A percentile compares a stretch with the other conserved stretches of the same genome.
Evolutionary conservation across 2,113 vertebrate species (phyloP).

Genomic region (Pantherophis guttatus): DNA sequence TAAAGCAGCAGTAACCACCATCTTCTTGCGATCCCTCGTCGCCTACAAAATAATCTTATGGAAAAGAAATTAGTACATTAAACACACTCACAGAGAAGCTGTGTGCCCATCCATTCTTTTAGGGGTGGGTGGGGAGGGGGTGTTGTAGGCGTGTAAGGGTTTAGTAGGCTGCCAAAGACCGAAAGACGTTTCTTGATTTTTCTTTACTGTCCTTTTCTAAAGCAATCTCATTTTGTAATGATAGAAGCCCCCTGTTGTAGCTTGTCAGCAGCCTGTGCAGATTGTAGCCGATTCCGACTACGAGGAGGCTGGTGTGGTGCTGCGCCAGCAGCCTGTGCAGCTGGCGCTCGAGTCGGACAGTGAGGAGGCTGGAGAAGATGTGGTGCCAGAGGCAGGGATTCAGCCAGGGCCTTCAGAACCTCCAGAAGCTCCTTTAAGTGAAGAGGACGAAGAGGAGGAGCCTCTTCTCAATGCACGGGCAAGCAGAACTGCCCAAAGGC

Average conservation of each 20-base stretch:
- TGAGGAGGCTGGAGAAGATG: too few species aligned
- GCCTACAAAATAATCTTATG: slow-evolving; percentile 51
- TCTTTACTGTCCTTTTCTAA: slow-evolving; percentile 39
- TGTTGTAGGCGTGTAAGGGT: not conserved
- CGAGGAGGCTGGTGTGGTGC: too few species aligned
- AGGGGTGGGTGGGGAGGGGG: not conserved
- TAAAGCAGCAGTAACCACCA: slow-evolving; percentile 60
- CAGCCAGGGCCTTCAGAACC: too few species aligned
- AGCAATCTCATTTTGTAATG: slow-evolving; percentile 33
- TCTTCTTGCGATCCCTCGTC: slow-evolving; percentile 50
- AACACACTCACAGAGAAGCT: slow-evolving; percentile 51
- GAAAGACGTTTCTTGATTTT: slow-evolving; percentile 21
- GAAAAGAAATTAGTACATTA: slow-evolving; percentile 67
- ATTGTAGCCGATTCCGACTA: too few species aligned
- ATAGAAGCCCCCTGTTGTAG: not conserved
- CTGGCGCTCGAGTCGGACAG: too few species aligned
- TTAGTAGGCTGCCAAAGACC: not conserved
- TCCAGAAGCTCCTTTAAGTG: too few species aligned
- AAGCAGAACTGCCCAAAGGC: too few species aligned
- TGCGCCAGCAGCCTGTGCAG: too few species aligned
- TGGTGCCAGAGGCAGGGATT: too few species aligned
- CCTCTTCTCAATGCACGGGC: too few species aligned
- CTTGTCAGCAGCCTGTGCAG: too few species aligned
- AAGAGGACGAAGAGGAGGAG: too few species aligned
- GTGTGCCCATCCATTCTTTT: slow-evolving; percentile 21